Conservation (phyloP, 2,113 vertebrate genomes). For the Oreotrochilus melanogaster region DNA sequence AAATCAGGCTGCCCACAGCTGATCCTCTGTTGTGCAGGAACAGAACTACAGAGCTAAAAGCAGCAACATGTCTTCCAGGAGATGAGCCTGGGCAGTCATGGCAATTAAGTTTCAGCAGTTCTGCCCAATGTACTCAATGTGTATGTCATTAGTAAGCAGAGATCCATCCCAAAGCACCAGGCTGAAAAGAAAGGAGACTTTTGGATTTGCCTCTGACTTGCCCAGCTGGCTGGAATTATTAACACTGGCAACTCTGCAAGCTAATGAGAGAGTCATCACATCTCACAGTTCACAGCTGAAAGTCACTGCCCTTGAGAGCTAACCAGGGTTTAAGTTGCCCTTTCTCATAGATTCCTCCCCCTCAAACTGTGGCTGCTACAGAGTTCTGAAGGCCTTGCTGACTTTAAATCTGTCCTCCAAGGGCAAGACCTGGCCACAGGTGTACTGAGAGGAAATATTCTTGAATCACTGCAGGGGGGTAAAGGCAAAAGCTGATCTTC, state of each 20-base stretch:
- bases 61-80: neutral
- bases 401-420: neutral
- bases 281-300: neutral
- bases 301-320: neutral
- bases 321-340: neutral
- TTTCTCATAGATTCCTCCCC: neutral
- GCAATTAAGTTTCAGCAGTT: neutral
- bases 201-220: neutral
- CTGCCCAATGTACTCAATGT: neutral
- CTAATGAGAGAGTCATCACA: conserved; percentile 16
- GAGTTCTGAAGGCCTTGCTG: neutral
- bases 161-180: neutral
- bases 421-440: neutral
- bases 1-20: neutral
- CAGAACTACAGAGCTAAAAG: neutral
- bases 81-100: neutral
- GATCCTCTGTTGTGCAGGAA: neutral
- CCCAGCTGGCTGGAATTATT: conserved; percentile 3
- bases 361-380: neutral
- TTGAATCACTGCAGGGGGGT: neutral
- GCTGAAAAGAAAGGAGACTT: neutral
- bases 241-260: neutral
- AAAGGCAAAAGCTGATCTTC: neutral
- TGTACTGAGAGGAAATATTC: neutral
- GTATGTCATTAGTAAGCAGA: neutral